Percentiles rank a stretch among this genome's conserved stretches.
These are phyloP conservation scores for Drosophila parabipectinata DNA, from an alignment of 1,140 invertebrate genomes.

Conservation along the genomic window DNA sequence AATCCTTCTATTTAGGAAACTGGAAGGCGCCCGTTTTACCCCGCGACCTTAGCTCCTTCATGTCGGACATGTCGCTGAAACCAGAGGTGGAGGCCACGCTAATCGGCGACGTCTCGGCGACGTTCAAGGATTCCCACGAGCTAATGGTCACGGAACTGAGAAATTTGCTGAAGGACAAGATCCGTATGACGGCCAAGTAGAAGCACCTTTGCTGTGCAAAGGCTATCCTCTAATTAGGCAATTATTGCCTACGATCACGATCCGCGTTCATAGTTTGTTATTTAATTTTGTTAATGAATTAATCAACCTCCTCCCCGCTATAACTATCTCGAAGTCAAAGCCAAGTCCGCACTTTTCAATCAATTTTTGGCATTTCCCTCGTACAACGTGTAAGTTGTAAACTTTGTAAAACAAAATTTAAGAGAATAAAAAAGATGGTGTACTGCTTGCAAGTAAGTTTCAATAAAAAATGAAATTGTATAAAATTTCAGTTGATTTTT, in stretches of 20 bases:
- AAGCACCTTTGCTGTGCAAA: constrained; percentile 67
- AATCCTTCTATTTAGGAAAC: constrained; percentile 35
- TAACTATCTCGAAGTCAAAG: constrained; percentile 24
- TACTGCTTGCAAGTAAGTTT: constrained; percentile 45
- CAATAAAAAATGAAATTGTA: constrained; percentile 64
- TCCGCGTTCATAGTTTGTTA: constrained; percentile 65
- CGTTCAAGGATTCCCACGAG: constrained; percentile 80
- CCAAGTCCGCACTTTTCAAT: constrained; percentile 28
- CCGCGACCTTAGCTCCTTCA: constrained; percentile 72
- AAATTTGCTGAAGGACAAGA: constrained; percentile 82
- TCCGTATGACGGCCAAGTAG: constrained; percentile 77
- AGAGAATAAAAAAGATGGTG: constrained; percentile 28
- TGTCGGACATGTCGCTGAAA: constrained; percentile 82
- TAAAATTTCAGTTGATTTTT: constrained; percentile 7
- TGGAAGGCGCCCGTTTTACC: constrained; percentile 75
- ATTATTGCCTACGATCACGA: constrained; percentile 29
- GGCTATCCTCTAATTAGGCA: constrained; percentile 19
- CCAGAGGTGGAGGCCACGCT: constrained; percentile 77
- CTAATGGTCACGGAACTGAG: constrained; percentile 77
- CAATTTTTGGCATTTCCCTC: constrained; percentile 45
- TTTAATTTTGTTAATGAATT: constrained; percentile 72
- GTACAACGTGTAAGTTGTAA: constrained; percentile 66
- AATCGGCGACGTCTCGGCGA: constrained; percentile 75
- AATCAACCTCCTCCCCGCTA: constrained; percentile 11
- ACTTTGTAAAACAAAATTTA: constrained; percentile 29